Evolutionary conservation across 1,140 invertebrate genomes (phyloP).

Genomic region (Paracyclopina nana): DNA sequence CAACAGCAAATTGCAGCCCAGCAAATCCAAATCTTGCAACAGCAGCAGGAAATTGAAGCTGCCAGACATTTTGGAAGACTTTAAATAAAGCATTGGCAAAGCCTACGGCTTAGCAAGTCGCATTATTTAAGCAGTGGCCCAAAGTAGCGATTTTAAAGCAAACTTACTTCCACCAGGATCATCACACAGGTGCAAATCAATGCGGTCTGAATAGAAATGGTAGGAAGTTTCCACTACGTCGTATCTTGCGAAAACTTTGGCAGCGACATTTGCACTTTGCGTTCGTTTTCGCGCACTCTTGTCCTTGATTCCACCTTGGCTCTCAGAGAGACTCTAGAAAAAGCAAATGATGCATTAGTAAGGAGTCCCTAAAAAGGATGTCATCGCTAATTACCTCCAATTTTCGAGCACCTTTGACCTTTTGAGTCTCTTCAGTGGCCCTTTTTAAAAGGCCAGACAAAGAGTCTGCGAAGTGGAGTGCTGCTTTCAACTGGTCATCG

Average conservation of each 20-base stretch:
- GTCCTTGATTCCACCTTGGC: too few relatives aligned
- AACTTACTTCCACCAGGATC: slow-evolving; percentile 46
- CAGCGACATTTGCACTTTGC: slow-evolving; percentile 27
- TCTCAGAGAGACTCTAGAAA: too few relatives aligned
- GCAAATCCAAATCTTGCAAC: slow-evolving; percentile 9
- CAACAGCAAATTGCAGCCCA: slow-evolving; percentile 1
- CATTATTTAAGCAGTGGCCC: too few relatives aligned
- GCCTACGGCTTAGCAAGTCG: neutral
- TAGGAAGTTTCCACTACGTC: slow-evolving; percentile 95
- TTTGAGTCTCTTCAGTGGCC: slow-evolving; percentile 56
- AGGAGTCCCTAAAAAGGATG: neutral
- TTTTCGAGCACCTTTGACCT: slow-evolving; percentile 70
- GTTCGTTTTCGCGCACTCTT: slow-evolving; percentile 12
- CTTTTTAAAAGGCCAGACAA: slow-evolving; percentile 61
- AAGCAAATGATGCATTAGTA: neutral
- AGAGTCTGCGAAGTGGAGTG: slow-evolving; percentile 78
- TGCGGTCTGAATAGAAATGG: slow-evolving; percentile 77
- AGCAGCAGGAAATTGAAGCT: slow-evolving; percentile 9
- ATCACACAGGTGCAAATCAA: slow-evolving; percentile 93
- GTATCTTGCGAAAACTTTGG: slow-evolving; percentile 58
- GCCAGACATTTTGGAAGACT: slow-evolving; percentile 5
- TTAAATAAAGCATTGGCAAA: neutral
- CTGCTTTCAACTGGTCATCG: slow-evolving; percentile 85
- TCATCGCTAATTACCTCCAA: slow-evolving; percentile 40
- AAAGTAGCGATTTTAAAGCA: neutral